Base-by-base conservation (phyloP, 2,797 vertebrate genomes). In the Sphenodon punctatus region DNA sequence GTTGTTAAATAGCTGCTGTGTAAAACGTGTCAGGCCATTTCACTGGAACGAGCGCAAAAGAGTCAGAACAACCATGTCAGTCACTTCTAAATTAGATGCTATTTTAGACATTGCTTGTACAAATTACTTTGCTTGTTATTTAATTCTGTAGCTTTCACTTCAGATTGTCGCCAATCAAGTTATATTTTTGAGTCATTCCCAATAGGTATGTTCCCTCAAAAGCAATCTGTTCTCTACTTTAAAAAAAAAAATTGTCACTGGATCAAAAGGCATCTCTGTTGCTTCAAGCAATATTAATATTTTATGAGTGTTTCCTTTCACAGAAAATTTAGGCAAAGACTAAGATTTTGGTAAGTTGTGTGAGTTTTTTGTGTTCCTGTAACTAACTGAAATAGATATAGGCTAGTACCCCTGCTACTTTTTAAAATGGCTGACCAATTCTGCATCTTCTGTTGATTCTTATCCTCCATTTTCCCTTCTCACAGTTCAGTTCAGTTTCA, bases 211-310 rank as follows among this genome's bases (percentile, higher is more conserved):
- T 82, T 58, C 39, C 49, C 88, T 75, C 69, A 61, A 80, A 86
- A 87, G 76, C 66, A 86, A 74, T 80, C 71, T 86, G 55, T 87
- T 89, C 88, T 77, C 84, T 70, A 65, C 60, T 89, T 88, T 49
- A 38, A 55, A 86, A 66, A 86, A 66, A 32, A 71, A 48, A 5
- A 0, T 2, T 67, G 30, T n/a, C n/a, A n/a, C 3, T 22, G 46
- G 12, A 89, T 74, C 84, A 78, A 92, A 85, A 90, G 66, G 61
- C 15, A 22, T 39, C 84, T 71, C 2, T 63, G 15, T 84, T 92
- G 80, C 78, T 86, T 88, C 51, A 73, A 81, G 84, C 63, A 72
- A 76, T 90, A 90, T 88, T 68, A 89, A 59, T 75, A 68, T 82
- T 88, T 89, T 22, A 45, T 64, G 61, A 89, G 67, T 30, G 55